phyloP scores from a whole-genome alignment of 2,888 invertebrate genomes.

The Listrodromus nycthemerus region DNA sequence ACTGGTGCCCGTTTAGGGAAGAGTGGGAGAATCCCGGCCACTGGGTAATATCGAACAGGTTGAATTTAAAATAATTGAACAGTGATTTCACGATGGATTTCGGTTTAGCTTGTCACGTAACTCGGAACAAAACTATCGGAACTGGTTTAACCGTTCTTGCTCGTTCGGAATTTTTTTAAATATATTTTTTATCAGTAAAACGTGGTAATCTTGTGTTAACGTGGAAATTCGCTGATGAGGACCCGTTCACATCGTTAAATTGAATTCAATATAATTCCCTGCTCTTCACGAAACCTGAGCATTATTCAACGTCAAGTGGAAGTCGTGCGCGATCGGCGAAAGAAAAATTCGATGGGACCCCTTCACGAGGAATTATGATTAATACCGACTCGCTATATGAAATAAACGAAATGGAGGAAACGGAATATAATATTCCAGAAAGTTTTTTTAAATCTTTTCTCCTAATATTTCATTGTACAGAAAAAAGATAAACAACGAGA shows the following conservation, averaged over 20 bases:
- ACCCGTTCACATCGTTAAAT: constrained; percentile 26
- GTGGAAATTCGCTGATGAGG: not conserved
- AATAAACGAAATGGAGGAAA: constrained; percentile 6
- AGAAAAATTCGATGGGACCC: not conserved
- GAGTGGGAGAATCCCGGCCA: constrained; percentile 12
- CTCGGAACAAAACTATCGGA: too few species aligned
- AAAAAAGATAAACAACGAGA: constrained; percentile 50
- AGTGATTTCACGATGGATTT: too few species aligned
- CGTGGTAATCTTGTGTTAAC: too few species aligned
- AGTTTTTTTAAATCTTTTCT: constrained; percentile 3
- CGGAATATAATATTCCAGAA: constrained; percentile 6
- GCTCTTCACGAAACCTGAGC: not conserved
- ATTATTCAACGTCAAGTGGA: not conserved
- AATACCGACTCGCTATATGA: not conserved
- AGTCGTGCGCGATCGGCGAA: not conserved
- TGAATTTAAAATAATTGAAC: too few species aligned
- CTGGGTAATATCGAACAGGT: too few species aligned
- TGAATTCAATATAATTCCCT: constrained; percentile 32
- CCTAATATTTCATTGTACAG: constrained; percentile 23
- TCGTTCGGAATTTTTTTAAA: too few species aligned
- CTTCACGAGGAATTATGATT: constrained; percentile 29
- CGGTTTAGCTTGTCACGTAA: too few species aligned
- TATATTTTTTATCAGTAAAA: too few species aligned
- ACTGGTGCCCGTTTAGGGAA: constrained; percentile 28
- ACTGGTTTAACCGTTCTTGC: too few species aligned